Evolutionary conservation across 2,888 invertebrate species (phyloP).

Genomic region (Polietes domitor): DNA sequence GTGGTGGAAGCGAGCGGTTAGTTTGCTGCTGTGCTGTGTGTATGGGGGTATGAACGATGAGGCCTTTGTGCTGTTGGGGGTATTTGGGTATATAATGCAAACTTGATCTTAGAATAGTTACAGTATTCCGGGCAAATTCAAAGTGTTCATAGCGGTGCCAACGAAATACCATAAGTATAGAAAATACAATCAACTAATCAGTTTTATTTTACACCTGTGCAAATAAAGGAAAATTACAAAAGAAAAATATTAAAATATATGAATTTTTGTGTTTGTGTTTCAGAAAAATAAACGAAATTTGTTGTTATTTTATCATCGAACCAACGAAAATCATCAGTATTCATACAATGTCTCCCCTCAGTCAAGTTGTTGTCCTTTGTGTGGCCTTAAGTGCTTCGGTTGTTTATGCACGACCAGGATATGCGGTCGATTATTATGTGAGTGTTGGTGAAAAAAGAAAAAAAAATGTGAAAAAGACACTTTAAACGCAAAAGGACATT

Average conservation of each 20-base stretch:
- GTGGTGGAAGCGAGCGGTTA: constrained; percentile 27
- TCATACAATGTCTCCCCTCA: constrained; percentile 75
- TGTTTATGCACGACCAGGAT: constrained; percentile 80
- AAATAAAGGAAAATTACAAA: constrained; percentile 12
- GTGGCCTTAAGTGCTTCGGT: constrained; percentile 76
- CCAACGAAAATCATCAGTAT: not conserved
- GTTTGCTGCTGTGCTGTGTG: not conserved
- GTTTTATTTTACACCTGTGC: constrained; percentile 23
- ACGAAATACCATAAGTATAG: constrained; percentile 73
- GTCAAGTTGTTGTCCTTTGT: constrained; percentile 75
- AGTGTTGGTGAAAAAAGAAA: constrained; percentile 75
- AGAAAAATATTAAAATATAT: constrained; percentile 13
- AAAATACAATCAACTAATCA: not conserved
- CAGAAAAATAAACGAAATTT: constrained; percentile 13
- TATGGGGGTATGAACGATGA: not conserved
- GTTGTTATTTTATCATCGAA: too few species aligned
- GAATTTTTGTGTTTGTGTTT: constrained; percentile 35
- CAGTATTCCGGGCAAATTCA: constrained; percentile 80
- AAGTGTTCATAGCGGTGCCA: constrained; percentile 78
- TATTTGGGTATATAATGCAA: constrained; percentile 79
- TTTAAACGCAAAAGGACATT: not conserved
- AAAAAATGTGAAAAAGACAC: constrained; percentile 6
- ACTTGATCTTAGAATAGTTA: constrained; percentile 79
- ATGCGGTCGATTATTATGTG: constrained; percentile 85
- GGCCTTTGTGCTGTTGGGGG: constrained; percentile 29